Evolutionary conservation across 2,888 invertebrate genomes (phyloP).

Genomic region (Limnephilus lunatus): DNA sequence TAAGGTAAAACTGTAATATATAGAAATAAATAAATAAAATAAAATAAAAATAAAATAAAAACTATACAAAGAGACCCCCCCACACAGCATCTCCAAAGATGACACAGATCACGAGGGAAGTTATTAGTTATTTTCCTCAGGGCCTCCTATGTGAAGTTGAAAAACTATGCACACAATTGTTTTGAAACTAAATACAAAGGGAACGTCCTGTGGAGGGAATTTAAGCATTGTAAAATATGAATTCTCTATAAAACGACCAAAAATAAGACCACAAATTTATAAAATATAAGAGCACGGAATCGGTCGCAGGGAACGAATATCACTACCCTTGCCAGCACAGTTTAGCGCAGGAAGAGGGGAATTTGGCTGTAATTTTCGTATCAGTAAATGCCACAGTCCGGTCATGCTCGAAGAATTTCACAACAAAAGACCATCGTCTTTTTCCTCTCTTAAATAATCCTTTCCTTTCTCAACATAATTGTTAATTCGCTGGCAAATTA

Average conservation of each 20-base stretch:
- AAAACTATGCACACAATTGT: no score
- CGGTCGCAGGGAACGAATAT: constrained; percentile 44
- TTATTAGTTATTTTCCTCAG: no score
- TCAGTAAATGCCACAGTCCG: constrained; percentile 30
- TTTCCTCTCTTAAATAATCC: constrained; percentile 48
- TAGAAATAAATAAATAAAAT: no score
- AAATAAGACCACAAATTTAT: background rate
- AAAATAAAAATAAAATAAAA: no score
- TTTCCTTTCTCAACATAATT: constrained; percentile 55
- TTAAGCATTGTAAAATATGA: background rate
- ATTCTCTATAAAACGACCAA: background rate
- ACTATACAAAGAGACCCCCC: no score
- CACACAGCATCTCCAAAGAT: no score
- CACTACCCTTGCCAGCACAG: constrained; percentile 47
- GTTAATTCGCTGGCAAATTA: constrained; percentile 58
- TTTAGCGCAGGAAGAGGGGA: constrained; percentile 57
- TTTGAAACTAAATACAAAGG: no score
- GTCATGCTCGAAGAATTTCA: constrained; percentile 53
- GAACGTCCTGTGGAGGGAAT: background rate
- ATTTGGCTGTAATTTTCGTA: constrained; percentile 56
- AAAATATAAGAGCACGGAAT: constrained; percentile 28
- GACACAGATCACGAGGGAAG: no score
- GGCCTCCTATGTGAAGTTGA: no score
- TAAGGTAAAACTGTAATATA: no score
- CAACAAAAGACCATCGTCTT: constrained; percentile 53